These are phyloP conservation scores for Arothron firmamentum DNA, from an alignment of 2,113 vertebrate species.

Conservation along the genomic window DNA sequence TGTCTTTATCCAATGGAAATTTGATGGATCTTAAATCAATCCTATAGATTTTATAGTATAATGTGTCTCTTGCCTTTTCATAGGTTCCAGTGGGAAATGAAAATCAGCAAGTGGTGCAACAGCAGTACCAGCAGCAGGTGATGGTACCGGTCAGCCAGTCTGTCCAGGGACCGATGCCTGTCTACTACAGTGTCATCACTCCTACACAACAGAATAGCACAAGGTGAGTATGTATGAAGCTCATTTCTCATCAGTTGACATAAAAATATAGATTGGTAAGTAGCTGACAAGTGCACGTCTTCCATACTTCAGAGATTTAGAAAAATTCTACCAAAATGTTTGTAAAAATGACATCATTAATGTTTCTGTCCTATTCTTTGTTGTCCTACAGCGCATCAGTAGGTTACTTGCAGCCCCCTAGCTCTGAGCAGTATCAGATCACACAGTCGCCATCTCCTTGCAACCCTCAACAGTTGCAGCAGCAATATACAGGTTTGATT, in stretches of 20 bases:
- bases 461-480: constrained; percentile 93
- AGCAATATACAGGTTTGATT: constrained; percentile 94
- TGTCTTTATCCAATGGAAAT: too few relatives aligned
- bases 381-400: constrained; percentile 81
- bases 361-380: constrained; percentile 11
- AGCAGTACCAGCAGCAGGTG: constrained; percentile 93
- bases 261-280: too few relatives aligned
- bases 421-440: constrained; percentile 94
- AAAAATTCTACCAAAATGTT: too few relatives aligned
- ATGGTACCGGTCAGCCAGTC: constrained; percentile 93
- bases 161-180: constrained; percentile 90
- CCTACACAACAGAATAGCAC: constrained; percentile 93
- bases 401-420: constrained; percentile 91
- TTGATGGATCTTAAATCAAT: too few relatives aligned
- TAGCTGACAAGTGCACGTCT: too few relatives aligned
- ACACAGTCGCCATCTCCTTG: constrained; percentile 92
- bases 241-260: too few relatives aligned
- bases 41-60: not conserved
- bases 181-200: constrained; percentile 96
- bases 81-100: constrained; percentile 93
- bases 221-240: constrained; percentile 72
- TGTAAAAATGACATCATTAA: not conserved
- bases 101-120: constrained; percentile 91
- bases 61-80: not conserved
- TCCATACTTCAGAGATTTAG: too few relatives aligned